A percentile compares a stretch with the other conserved stretches of the same genome.
These are phyloP conservation scores for Orientallactaga sibirica DNA, from an alignment of 2,797 vertebrate genomes.

Conservation along the genomic window DNA sequence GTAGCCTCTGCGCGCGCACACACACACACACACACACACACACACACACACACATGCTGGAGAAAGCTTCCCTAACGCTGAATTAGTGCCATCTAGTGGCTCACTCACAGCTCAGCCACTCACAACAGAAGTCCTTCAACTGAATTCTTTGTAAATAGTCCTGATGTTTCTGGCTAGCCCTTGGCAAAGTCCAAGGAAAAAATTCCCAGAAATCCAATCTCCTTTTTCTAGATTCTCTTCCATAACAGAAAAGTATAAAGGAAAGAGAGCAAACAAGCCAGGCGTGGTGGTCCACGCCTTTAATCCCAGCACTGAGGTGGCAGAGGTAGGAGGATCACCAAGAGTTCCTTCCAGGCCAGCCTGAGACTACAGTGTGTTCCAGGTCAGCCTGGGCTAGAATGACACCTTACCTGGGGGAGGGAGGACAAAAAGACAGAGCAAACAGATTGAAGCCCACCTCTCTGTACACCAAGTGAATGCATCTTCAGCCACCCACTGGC, in stretches of 20 bases:
- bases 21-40: too few species aligned
- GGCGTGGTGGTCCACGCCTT: too few species aligned
- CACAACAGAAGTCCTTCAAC: too few species aligned
- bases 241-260: background rate
- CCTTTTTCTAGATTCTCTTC: background rate
- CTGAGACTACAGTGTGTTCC: too few species aligned
- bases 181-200: constrained; percentile 27
- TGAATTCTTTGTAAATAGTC: background rate
- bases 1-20: background rate
- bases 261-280: background rate
- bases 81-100: constrained; percentile 76
- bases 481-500: too few species aligned
- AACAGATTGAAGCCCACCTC: background rate
- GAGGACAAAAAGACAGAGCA: background rate
- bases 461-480: background rate
- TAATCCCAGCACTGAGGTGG: too few species aligned
- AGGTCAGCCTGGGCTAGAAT: too few species aligned
- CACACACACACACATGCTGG: too few species aligned
- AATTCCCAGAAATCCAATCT: background rate
- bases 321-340: too few species aligned
- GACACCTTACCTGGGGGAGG: too few species aligned
- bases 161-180: background rate
- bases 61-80: background rate
- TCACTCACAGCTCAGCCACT: background rate
- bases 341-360: too few species aligned